These are phyloP conservation scores for Rhogogaster chlorosoma DNA, from an alignment of 2,888 invertebrate species.

Conservation along the genomic window DNA sequence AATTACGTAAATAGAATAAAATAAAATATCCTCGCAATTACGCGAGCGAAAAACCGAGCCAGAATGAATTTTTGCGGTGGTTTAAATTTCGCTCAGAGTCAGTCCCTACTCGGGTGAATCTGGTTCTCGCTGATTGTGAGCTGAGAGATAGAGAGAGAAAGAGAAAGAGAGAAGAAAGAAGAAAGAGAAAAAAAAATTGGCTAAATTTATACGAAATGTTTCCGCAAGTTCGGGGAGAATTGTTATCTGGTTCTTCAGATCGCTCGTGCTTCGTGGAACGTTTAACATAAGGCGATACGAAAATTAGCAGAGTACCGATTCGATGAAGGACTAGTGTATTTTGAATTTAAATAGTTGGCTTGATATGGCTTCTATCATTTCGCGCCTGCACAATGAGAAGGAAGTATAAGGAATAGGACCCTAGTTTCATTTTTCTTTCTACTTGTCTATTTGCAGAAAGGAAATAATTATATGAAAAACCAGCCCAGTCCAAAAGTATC, in stretches of 20 bases:
- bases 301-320: neutral
- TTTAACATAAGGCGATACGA: neutral
- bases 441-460: neutral
- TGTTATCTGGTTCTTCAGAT: neutral
- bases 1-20: neutral
- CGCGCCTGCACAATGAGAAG: neutral
- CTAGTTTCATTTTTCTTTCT: neutral
- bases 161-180: neutral
- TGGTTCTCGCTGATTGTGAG: no score
- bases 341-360: neutral
- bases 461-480: neutral
- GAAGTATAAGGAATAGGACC: neutral
- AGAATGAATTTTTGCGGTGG: slow-evolving; percentile 18
- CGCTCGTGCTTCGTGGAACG: neutral
- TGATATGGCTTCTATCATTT: neutral
- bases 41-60: neutral
- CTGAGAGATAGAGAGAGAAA: neutral
- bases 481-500: neutral
- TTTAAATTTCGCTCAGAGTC: slow-evolving; percentile 11
- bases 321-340: neutral
- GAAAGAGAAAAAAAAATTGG: neutral
- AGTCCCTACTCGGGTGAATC: neutral
- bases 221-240: neutral
- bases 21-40: neutral
- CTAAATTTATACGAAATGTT: slow-evolving; percentile 18